Evolutionary conservation across 2,797 vertebrate species (phyloP), one percentile per base, ranked within the genome.

Genomic region (Gadopsis marmoratus): DNA sequence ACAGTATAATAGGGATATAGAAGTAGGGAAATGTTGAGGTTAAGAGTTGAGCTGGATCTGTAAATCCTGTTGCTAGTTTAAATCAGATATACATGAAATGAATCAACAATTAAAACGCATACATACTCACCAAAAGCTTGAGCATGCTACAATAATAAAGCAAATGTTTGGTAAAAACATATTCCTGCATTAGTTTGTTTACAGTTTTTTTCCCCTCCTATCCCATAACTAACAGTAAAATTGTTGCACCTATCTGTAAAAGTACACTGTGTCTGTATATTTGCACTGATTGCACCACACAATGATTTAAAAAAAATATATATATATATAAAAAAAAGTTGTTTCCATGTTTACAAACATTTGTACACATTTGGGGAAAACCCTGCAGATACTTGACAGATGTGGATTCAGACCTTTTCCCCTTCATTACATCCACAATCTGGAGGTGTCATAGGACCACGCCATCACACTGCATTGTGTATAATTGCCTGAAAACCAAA

Each of bases 401-500:
- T 78, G 81, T 83, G 61, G 69, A 12, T 11, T 43, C 47, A 74
- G 75, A 74, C 74, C 35, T 71, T 86, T 85, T 74, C 81, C 77
- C 67, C 74, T 87, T 90, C 81, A 90, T 90, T 88, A 76, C 83
- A 81, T 78, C 48, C 54, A 58, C 88, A 84, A 80, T 84, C 78
- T 90, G 76, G 60, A 86, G 59, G 78, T 86, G 84, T 84, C 81
- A 77, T 45, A 75, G 61, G 71, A 78, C 79, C 75, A 75, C 82
- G 65, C 66, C 78, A 84, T 81, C 89, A 78, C 78, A 82, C 63
- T 74, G 83, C 78, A 85, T 85, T 88, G 82, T 81, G 89, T 79
- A 91, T 93, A 92, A 93, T 91, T 89, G 89, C 85, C 89, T 88
- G 85, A 85, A 85, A 90, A 89, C 86, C 86, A 88, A 88, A 94